phyloP scores from a whole-genome alignment of 1,140 invertebrate genomes.

The Amyelois transitella region DNA sequence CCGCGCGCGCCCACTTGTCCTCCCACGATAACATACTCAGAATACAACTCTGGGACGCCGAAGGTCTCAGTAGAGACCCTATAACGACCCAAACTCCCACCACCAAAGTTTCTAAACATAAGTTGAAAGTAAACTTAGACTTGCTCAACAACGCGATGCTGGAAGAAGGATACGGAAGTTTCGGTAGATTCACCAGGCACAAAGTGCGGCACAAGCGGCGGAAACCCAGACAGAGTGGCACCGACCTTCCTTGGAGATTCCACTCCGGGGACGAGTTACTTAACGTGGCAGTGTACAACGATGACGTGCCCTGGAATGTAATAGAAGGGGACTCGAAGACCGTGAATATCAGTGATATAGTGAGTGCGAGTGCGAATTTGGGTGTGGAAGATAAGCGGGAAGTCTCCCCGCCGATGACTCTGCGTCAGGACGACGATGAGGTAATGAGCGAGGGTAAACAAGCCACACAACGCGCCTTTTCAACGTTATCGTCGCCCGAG shows the following conservation, averaged over 20 bases:
- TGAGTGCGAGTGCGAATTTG: conserved; percentile 50
- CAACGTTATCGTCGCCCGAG: conserved; percentile 55
- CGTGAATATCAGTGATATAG: conserved; percentile 46
- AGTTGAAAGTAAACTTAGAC: conserved; percentile 54
- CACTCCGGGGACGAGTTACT: conserved; percentile 39
- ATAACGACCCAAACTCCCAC: conserved; percentile 24
- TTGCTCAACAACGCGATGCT: conserved; percentile 61
- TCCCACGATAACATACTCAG: conserved; percentile 64
- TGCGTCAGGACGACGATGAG: conserved; percentile 54
- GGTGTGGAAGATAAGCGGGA: conserved; percentile 38
- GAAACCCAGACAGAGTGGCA: conserved; percentile 48
- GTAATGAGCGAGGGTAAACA: conserved; percentile 52
- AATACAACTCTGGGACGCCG: conserved; percentile 65
- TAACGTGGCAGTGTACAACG: conserved; percentile 57
- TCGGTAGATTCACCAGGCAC: conserved; percentile 50
- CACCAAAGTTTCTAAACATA: conserved; percentile 27
- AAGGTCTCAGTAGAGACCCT: conserved; percentile 53
- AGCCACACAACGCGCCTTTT: conserved; percentile 29
- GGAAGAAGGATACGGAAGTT: conserved; percentile 54
- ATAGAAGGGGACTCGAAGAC: conserved; percentile 36
- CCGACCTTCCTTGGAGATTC: conserved; percentile 57
- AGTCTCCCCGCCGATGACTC: conserved; percentile 54
- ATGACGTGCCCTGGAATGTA: conserved; percentile 52
- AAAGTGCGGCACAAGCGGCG: conserved; percentile 63
- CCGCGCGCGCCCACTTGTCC: conserved; percentile 51